Conservation (phyloP, 2,797 vertebrate genomes). For the Orientallactaga sibirica region DNA sequence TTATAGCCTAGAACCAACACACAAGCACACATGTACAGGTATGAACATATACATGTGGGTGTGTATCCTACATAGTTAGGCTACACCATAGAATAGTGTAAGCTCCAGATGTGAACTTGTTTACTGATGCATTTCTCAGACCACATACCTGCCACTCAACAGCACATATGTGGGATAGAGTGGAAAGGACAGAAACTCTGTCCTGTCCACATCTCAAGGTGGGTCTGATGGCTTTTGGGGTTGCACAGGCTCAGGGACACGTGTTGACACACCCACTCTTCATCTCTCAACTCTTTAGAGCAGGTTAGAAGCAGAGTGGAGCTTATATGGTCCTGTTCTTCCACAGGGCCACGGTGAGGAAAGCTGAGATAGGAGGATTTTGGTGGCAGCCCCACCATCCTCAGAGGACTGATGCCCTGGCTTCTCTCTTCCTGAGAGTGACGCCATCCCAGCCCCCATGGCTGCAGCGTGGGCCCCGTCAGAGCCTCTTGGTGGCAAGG, state of each 20-base stretch:
- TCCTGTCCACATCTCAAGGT: background rate
- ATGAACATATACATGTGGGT: background rate
- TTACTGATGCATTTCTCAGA: background rate
- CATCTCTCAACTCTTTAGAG: background rate
- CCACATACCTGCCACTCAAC: background rate
- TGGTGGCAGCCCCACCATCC: background rate
- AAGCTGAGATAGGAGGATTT: background rate
- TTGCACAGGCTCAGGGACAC: accelerated
- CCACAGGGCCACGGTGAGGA: background rate
- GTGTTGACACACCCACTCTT: accelerated
- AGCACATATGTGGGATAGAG: background rate
- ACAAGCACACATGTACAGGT: no score
- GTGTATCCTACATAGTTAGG: background rate
- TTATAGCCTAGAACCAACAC: background rate
- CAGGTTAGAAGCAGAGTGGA: background rate
- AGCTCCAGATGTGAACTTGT: background rate
- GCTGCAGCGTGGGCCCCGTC: background rate
- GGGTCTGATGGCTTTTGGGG: background rate
- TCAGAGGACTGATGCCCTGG: background rate
- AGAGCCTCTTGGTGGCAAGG: conserved; percentile 16
- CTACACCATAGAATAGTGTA: background rate
- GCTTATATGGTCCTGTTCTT: background rate
- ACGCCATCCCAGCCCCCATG: background rate
- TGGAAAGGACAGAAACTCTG: no score
- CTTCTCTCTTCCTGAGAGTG: background rate